phyloP scores from a whole-genome alignment of 2,113 vertebrate genomes.

The Indicator indicator region DNA sequence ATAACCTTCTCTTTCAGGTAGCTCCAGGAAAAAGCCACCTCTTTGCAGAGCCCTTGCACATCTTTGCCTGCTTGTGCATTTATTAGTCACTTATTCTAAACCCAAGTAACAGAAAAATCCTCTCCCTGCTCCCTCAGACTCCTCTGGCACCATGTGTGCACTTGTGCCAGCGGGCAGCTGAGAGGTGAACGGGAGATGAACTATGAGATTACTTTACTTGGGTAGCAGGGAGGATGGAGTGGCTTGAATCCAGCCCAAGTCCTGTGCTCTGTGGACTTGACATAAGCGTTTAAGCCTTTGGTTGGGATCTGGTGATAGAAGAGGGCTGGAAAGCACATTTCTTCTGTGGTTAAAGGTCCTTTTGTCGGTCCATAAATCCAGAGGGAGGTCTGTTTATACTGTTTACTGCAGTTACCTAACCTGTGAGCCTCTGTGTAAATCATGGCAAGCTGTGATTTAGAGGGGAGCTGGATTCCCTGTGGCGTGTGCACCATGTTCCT shows the following conservation, averaged over 20 bases:
- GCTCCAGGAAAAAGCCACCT: not conserved
- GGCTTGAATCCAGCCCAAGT: constrained; percentile 31
- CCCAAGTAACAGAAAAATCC: not conserved
- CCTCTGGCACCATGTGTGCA: not conserved
- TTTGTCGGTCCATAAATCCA: constrained; percentile 77
- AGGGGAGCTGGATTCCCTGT: constrained; percentile 18
- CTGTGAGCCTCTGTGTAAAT: constrained; percentile 73
- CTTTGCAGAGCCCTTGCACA: not conserved
- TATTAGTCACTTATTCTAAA: not conserved
- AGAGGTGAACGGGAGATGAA: not conserved
- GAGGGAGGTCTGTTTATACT: constrained; percentile 73
- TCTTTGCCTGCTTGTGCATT: not conserved
- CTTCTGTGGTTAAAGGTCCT: constrained; percentile 70
- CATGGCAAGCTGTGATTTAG: constrained; percentile 70
- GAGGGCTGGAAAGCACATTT: constrained; percentile 36
- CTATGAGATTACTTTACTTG: not conserved
- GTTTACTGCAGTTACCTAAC: constrained; percentile 80
- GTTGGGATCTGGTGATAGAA: constrained; percentile 47
- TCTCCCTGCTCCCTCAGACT: not conserved
- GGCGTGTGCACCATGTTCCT: constrained; percentile 27
- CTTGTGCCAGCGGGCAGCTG: not conserved
- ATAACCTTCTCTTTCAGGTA: not conserved
- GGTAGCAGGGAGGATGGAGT: not conserved
- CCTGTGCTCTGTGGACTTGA: constrained; percentile 19
- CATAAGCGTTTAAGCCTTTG: constrained; percentile 59